Base-by-base conservation (phyloP, 1,140 invertebrate species). In the Cyclargus thomasi region DNA sequence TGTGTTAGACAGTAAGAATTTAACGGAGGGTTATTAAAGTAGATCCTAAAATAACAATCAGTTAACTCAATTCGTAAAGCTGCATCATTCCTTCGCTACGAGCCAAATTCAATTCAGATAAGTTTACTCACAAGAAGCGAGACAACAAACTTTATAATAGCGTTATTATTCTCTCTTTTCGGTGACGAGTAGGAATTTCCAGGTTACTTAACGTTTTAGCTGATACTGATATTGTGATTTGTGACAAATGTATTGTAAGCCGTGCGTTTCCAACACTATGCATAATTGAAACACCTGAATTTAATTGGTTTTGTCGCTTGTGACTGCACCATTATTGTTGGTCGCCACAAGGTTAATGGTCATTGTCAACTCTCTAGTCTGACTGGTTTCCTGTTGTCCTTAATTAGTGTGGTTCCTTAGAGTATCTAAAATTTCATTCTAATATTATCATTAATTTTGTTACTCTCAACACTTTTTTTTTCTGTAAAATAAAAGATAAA, bases 241-340 rank as follows among this genome's bases (percentile, higher is more conserved):
- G 55, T 59, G 55, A 59, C 55, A 20, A 59, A 59, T 20, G 39
- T 59, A 59, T 21, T 59, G 55, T 59, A 59, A 18, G n/a, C n/a
- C n/a, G n/a, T n/a, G 10, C 18, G 18, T 59, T 59, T 55, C 16
- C n/a, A 20, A 20, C 55, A 59, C 18, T 59, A 21, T 59, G 20
- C 10, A 59, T 59, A 59, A 59, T 59, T 21, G 55, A 59, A 59
- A 59, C 55, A 59, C 55, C 55, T 59, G 55, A 59, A 59, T 59
- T 11, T 59, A 59, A 59, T 59, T 59, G 55, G 55, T 20, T 59
- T 59, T 59, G 55, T 21, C 55, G 55, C 55, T 20, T 8, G 55
- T 59, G 55, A 59, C 55, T 47, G 18, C 18, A 59, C 39, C 39
- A 47, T 47, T 47, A 47, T 47, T 47, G 8, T 47, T 47, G 39